phyloP scores from a whole-genome alignment of 2,113 vertebrate species.

The Charadrius vociferus region DNA sequence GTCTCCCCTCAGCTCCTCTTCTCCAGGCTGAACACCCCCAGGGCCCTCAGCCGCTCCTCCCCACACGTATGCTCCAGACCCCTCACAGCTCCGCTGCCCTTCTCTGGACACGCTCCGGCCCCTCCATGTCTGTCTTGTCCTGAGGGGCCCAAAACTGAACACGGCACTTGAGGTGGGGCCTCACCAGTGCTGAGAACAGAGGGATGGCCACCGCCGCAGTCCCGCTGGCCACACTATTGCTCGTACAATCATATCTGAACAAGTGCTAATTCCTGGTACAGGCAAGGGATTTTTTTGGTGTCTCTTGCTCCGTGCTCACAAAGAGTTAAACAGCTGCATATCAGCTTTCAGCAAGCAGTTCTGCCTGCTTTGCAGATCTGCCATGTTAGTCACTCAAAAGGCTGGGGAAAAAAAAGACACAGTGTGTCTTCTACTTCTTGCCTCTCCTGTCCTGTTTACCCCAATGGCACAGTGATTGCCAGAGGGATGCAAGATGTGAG shows the following conservation, averaged over 20 bases:
- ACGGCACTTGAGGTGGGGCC: neutral
- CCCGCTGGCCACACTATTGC: neutral
- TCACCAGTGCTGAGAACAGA: neutral
- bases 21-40: neutral
- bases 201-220: neutral
- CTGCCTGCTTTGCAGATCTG: neutral
- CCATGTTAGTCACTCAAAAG: neutral
- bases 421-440: neutral
- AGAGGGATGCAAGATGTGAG: neutral
- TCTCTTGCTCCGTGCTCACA: fast-evolving
- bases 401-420: neutral
- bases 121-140: neutral
- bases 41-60: neutral
- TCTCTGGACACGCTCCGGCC: neutral
- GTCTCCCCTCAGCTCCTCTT: neutral
- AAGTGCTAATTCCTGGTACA: neutral
- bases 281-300: neutral
- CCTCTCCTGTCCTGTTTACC: neutral
- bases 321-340: neutral
- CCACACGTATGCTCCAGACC: neutral
- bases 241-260: neutral
- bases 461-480: neutral
- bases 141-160: neutral
- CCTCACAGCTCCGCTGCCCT: neutral
- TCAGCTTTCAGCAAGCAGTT: neutral